Evolutionary conservation across 2,888 invertebrate species (phyloP), one percentile per base, ranked within the genome.

Genomic region (Poecilus cupreus): DNA sequence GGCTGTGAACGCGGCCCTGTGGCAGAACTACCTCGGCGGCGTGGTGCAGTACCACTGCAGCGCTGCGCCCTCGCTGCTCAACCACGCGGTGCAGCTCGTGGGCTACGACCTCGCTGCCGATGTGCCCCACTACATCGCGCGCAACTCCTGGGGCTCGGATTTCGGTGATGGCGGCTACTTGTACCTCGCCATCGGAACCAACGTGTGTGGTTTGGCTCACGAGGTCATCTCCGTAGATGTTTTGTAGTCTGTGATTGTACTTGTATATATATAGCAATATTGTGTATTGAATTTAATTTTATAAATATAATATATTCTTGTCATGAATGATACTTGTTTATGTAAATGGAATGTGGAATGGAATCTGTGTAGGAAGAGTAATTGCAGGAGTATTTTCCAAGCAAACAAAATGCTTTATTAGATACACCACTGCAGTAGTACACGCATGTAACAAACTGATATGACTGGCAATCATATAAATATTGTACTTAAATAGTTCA

Each of bases 11-110:
- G 96, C 96, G 0, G 90, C 94, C 26, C 92, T 94, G 0, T 97
- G 96, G 97, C 95, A 96, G 88, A 93, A 96, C 88, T 97, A 97
- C 87, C 90, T 96, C 6, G 96, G 95, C 0, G 97, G 96, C 0
- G 92, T 96, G 39, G 95, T 97, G 86, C 94, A 96, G 87, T 95
- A 91, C 86, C 94, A 96, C 86, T 97, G 97, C 90, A 92, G 93
- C 78, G 92, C 92, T 1, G 88, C 90, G 0, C 87, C 91, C 0
- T 76, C 86, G 0, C 91, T 91, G 49, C 88, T 95, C n/a, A 96
- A 96, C 88, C 96, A 97, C 86, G 96, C 96, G 0, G 95, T 96
- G 0, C 93, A 96, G 87, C 90, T 97, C 74, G 94, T 97, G 0
- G 97, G 97, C 0, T 97, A 96, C 87, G 94, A 97, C 86, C 88